Base-by-base conservation (phyloP, 2,113 vertebrate genomes). In the Chaenogobius annularis region DNA sequence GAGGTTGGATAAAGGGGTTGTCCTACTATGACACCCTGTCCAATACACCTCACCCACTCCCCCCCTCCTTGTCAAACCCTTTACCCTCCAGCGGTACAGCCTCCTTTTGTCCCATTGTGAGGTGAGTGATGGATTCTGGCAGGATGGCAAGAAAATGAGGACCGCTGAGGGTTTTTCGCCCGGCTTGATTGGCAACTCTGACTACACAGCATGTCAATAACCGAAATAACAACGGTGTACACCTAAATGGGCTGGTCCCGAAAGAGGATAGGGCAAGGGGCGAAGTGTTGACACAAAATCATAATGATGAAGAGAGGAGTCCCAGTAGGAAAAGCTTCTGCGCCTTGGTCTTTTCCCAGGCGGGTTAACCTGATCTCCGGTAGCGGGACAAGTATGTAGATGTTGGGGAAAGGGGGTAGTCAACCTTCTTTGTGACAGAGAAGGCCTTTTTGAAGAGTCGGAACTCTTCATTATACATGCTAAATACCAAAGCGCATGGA, bases 101-200 rank as follows among this genome's bases (percentile, higher is more conserved):
- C 87, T 76, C 75, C 88, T 75, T 89, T 93, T 92, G 90, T 92
- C 82, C 89, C 46, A 74, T 90, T 90, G 89, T 91, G 66, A 63
- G 66, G 26, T 56, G 79, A 85, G 85, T 87, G 89, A 94, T 90
- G 85, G 88, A 89, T 92, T 92, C 89, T 86, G 83, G 77, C 72
- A 86, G 58, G 73, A 85, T 78, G 82, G 81, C 72, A 72, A 71
- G 81, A 81, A 91, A 92, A 83, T 82, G 78, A 87, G 73, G 83
- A 35, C 73, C 68, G 9, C 69, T 58, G 79, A 83, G 82, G 74
- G 61, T 83, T 85, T 44, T 19, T 71, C 50, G 13, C 14, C 7
- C 8, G 85, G 58, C 67, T 85, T 92, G 92, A 93, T 83, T 93
- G 90, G 80, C 88, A 91, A 85, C 83, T 91, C 84, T 69, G 74